These are phyloP conservation scores for Baryphthengus martii DNA, from an alignment of 2,113 vertebrate species.

Conservation along the genomic window DNA sequence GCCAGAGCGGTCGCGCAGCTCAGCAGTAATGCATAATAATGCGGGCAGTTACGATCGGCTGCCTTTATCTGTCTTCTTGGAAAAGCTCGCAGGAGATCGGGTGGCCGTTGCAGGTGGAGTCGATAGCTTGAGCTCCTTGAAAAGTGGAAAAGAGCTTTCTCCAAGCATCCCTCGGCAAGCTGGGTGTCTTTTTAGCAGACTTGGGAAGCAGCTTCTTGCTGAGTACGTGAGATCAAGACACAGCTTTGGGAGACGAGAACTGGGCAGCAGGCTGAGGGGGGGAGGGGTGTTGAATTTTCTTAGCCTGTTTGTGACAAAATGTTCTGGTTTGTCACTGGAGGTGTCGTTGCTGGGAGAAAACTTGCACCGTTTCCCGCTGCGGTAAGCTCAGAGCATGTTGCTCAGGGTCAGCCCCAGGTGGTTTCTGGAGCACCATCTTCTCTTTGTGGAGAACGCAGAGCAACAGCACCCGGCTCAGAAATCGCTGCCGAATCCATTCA, in stretches of 20 bases:
- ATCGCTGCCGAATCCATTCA: constrained; percentile 45
- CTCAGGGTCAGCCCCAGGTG: constrained; percentile 23
- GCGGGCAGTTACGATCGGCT: fast-evolving
- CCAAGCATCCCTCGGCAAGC: neutral
- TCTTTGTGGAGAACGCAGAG: constrained; percentile 26
- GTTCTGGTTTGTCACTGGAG: constrained; percentile 31
- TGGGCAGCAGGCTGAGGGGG: neutral
- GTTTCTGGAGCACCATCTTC: constrained; percentile 36
- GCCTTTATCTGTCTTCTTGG: neutral
- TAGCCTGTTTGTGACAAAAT: neutral
- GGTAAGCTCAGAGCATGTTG: constrained; percentile 52
- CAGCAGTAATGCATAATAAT: neutral
- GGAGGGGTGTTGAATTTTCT: neutral
- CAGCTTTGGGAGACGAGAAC: neutral
- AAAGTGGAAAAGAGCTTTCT: neutral
- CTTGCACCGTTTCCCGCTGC: neutral
- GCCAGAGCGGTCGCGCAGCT: neutral
- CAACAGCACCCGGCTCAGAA: constrained; percentile 17
- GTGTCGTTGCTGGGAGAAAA: neutral
- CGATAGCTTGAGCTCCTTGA: neutral
- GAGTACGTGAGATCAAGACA: neutral
- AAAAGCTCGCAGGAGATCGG: neutral
- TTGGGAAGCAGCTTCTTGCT: neutral
- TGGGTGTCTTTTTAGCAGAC: neutral
- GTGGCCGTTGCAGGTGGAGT: neutral